Base-by-base conservation (phyloP, 2,888 invertebrate genomes). In the Synanthedon vespiformis region DNA sequence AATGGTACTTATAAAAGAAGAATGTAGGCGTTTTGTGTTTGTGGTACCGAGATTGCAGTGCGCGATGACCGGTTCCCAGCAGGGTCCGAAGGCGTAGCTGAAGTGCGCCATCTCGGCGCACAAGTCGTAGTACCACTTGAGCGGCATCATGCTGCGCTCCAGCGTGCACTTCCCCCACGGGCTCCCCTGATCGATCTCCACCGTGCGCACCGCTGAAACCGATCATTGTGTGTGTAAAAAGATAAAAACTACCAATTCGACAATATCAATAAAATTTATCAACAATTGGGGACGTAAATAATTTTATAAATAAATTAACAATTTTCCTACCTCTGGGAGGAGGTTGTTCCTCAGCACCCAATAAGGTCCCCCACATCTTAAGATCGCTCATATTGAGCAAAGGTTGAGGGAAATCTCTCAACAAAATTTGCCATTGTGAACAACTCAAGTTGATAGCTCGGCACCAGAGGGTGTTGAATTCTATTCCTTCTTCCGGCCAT, bases 81-180 rank as follows among this genome's bases (percentile, higher is more conserved):
- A 99, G 0, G 99, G 98, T 0, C 99, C 99, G 73, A 99, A 99
- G 0, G 98, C 97, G 74, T 97, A 95, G 70, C 94, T 94, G 72
- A 92, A 95, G 60, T 93, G 92, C 52, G 94, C 93, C 65, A 97
- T 92, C 75, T 97, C 97, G 86, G 96, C 96, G 78, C 96, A 97
- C 54, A 99, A 90, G 80, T 99, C 99, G 82, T 99, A 97, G 84
- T 97, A 99, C 88, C 96, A 98, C 81, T 99, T 99, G 48, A 99
- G 88, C 0, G 98, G 93, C 51, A 96, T 94, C 94, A 99, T 96
- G 60, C 94, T 93, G 53, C 99, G 90, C 74, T 97, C 94, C 11
- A 99, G 90, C n/a, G 90, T 89, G 58, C 91, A 90, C 13, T 90
- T 88, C 16, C 93, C 93, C 91, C 96, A 99, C 0, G 98, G 97